Evolutionary conservation across 1,140 invertebrate species (phyloP), one percentile per base, ranked within the genome.

Genomic region (Microplitis mediator): DNA sequence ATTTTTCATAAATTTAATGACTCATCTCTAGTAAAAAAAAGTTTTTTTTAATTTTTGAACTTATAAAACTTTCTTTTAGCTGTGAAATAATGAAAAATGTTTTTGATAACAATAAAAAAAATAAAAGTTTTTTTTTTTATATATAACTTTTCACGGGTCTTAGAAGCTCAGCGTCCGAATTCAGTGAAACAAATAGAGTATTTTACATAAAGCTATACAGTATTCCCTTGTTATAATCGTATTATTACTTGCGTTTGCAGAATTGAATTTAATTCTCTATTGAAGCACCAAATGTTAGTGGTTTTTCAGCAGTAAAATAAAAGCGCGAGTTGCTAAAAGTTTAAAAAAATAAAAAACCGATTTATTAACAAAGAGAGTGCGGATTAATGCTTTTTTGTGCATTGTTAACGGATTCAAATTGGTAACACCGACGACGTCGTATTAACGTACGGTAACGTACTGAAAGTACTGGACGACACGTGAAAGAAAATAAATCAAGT

Each of bases 181-280:
- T 39, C 62, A 36, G 62, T 64, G 45, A 14, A 64, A 56, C 69
- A 58, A 65, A 71, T 56, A 65, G 51, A 51, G 54, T 64, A 65
- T 71, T 71, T 51, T 64, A n/a, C 64, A 71, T 64, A 56, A 14
- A 14, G 14, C 32, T 54, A 51, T 62, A 36, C 31, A 50, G 13
- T 65, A 65, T 50, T 65, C 23, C 11, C 23, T 34, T 35, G 13
- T 36, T 4, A 34, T 71, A 71, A 71, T 71, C 69, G 62, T 63
- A 65, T 71, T 71, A 64, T 35, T 23, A 63, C 50, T 52, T 71
- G 14, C 35, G 39, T 39, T 64, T 62, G 68, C 32, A 6, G 23
- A 23, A 23, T 23, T 23, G 32, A 60, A 60, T 70, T 70, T 51
- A 4, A 51, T 70, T 70, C 50, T 35, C n/a, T 13, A 32, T 35